Conservation (phyloP, 2,113 vertebrate genomes). For the Connochaetes taurinus region DNA sequence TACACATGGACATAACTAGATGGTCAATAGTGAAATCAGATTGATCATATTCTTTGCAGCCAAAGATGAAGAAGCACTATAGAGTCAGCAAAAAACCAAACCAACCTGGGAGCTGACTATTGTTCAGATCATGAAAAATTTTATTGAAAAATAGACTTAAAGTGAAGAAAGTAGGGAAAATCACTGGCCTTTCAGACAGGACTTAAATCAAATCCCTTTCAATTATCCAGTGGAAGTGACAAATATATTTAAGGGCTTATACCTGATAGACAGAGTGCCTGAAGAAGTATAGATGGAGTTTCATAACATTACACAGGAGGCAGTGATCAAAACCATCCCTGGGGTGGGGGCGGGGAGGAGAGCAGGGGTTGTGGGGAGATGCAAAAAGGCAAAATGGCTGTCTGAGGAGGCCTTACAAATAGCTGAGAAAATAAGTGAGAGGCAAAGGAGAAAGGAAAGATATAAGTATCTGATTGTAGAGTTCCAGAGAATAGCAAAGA, state of each 20-base stretch:
- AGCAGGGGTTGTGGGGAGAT: too few species aligned
- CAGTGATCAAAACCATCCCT: neutral
- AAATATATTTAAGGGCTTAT: neutral
- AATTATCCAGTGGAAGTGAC: neutral
- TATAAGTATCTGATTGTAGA: neutral
- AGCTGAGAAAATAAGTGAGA: neutral
- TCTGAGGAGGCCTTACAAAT: neutral
- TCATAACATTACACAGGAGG: neutral
- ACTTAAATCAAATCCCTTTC: neutral
- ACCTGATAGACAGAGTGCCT: neutral
- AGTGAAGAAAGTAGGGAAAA: neutral
- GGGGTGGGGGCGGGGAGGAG: rapidly evolving
- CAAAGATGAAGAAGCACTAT: neutral
- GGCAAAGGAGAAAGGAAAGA: neutral
- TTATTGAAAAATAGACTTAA: neutral
- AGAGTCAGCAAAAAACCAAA: neutral
- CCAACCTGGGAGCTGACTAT: neutral
- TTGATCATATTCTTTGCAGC: neutral
- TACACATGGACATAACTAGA: neutral
- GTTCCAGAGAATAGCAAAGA: neutral
- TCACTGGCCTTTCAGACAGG: neutral
- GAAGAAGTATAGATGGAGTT: neutral
- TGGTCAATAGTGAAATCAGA: neutral
- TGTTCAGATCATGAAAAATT: neutral
- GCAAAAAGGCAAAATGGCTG: neutral